Base-by-base conservation (phyloP, 2,113 vertebrate genomes). In the Hyaena hyaena region DNA sequence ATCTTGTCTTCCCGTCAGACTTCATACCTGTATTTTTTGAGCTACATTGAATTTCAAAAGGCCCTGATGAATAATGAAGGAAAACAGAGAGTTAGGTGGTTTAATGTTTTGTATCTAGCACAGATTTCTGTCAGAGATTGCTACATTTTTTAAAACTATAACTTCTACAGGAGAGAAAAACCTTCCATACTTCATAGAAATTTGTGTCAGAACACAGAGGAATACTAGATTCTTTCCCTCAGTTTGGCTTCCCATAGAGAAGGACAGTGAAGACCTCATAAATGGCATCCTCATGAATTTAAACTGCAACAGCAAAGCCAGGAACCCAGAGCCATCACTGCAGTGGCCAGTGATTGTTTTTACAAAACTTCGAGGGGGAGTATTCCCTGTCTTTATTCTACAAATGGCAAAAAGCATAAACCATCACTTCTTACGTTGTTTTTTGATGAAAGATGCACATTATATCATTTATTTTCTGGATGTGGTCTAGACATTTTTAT, bases 31-130 rank as follows among this genome's bases (percentile, higher is more conserved):
- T 45, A 19, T 73, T 48, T 92, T 90, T 63, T 88, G 45, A 91
- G 24, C 45, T 94, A 1, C 66, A 16, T 2, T 73, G 73, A 95
- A 87, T 89, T 90, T 93, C 68, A 71, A 68, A 91, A 23, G 65
- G 73, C 11, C 31, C 50, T 97, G 39, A 88, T 91, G 82, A 96
- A 79, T 92, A 73, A 94, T 84, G 48, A 90, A 77, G 81, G 80
- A 65, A 83, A 69, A 65, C 33, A 50, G 74, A 94, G 39, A 50
- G 84, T 65, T 92, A 65, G 7, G 5, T 92, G 92, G 63, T 50
- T 66, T 77, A 84, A 61, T 88, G n/a, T 73, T 96, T 94, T 88
- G 26, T 79, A 45, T 85, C 26, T 81, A 55, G 43, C 14, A 45
- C 19, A 82, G 82, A 71, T 84, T 68, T 87, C 23, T 23, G 35